A percentile compares a stretch with the other conserved stretches of the same genome.
phyloP scores from a whole-genome alignment of 2,888 invertebrate genomes.

The Scelioninae gen. 1 region DNA sequence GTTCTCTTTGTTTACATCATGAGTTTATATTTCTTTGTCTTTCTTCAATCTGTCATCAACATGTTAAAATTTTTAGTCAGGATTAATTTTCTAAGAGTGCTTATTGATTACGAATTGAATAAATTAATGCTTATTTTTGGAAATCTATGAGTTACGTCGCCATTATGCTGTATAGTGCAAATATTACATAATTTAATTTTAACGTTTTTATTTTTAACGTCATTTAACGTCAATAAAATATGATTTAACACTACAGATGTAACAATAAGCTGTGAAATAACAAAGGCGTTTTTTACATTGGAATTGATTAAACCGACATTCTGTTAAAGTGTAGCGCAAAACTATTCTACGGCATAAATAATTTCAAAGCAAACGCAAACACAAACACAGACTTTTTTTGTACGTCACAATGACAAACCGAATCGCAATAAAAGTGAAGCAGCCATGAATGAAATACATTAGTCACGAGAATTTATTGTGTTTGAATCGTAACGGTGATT shows the following conservation, averaged over 20 bases:
- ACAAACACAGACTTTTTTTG: background rate
- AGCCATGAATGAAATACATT: slow-evolving; percentile 60
- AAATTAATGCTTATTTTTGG: too few species aligned
- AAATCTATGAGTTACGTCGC: too few species aligned
- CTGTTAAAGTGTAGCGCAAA: background rate
- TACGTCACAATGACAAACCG: slow-evolving; percentile 22
- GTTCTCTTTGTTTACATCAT: too few species aligned
- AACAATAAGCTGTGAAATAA: slow-evolving; percentile 8
- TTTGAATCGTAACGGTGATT: slow-evolving; percentile 52
- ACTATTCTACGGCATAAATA: background rate
- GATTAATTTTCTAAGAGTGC: too few species aligned
- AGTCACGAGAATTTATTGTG: slow-evolving; percentile 55
- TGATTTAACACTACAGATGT: background rate
- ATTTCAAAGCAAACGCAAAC: slow-evolving; percentile 10
- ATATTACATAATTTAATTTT: too few species aligned
- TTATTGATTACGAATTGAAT: too few species aligned
- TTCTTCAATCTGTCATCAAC: too few species aligned
- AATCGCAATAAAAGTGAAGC: slow-evolving; percentile 27
- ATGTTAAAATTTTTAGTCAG: too few species aligned
- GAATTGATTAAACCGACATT: background rate
- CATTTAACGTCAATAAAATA: too few species aligned
- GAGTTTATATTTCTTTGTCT: too few species aligned
- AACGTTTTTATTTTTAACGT: too few species aligned
- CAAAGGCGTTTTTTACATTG: background rate
- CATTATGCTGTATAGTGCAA: too few species aligned